Percentiles rank a stretch among this genome's conserved stretches.
phyloP scores from a whole-genome alignment of 2,113 vertebrate species.

The Ceyx cyanopectus region DNA sequence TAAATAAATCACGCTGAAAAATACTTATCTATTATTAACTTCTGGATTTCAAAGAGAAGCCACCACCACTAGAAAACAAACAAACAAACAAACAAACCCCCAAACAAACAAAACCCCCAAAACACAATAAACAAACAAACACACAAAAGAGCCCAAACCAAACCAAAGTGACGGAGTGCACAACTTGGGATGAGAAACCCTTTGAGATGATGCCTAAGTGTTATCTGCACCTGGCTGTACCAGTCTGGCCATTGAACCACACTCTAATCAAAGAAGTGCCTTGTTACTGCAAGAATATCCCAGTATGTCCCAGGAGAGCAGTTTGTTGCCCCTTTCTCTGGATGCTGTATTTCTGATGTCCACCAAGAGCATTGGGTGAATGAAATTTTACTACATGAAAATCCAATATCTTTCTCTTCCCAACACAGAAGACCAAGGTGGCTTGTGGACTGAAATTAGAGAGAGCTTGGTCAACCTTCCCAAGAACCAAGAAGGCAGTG shows the following conservation, averaged over 20 bases:
- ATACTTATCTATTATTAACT: background rate
- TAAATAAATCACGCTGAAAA: background rate
- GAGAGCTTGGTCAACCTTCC: background rate
- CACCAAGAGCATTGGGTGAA: background rate
- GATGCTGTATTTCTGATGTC: background rate
- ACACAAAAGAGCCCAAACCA: too few relatives aligned
- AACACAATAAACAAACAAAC: too few relatives aligned
- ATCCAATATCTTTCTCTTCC: background rate
- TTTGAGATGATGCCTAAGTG: too few relatives aligned
- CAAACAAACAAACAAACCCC: too few relatives aligned
- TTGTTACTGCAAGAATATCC: background rate
- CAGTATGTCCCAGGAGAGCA: background rate
- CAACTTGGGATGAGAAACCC: background rate
- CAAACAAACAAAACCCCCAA: too few relatives aligned
- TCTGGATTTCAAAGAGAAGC: background rate
- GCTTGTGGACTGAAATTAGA: background rate
- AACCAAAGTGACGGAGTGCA: background rate
- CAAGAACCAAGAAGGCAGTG: background rate
- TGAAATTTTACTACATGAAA: background rate
- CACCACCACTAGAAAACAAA: background rate
- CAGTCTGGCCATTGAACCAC: background rate
- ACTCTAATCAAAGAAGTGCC: background rate
- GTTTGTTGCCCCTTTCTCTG: background rate
- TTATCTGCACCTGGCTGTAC: background rate
- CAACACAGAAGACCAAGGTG: background rate